Evolutionary conservation across 2,113 vertebrate genomes (phyloP).

Genomic region (Holacanthus passer): DNA sequence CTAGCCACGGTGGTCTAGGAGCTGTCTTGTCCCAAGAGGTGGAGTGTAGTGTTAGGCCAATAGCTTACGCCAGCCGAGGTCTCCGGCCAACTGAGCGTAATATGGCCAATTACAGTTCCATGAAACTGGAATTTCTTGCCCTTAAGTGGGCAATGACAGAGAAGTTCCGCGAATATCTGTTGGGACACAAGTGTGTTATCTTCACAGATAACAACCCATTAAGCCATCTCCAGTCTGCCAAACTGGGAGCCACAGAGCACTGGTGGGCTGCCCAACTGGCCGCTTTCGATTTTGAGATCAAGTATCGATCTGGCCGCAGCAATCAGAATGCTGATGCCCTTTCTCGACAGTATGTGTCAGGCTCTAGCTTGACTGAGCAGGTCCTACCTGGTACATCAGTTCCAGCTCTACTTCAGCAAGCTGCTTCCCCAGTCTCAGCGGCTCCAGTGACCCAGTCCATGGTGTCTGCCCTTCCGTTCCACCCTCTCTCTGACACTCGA

Average conservation of each 20-base stretch:
- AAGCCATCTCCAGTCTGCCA: not conserved
- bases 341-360: no score
- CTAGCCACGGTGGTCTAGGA: not conserved
- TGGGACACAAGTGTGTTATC: not conserved
- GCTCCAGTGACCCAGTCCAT: no score
- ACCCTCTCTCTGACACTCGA: no score
- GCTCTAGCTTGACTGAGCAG: no score
- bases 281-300: no score
- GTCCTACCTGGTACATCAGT: no score
- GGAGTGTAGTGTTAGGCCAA: not conserved
- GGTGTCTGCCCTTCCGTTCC: no score
- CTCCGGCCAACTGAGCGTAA: not conserved
- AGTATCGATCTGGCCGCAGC: no score
- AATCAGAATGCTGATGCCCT: no score
- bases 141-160: not conserved
- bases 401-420: no score
- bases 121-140: constrained; percentile 6
- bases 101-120: constrained; percentile 10
- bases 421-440: no score
- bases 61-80: not conserved
- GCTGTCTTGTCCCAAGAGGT: constrained; percentile 20
- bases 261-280: no score
- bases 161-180: not conserved
- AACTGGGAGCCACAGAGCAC: not conserved
- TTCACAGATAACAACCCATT: constrained; percentile 3